Evolutionary conservation across 1,140 invertebrate species (phyloP).

Genomic region (Fopius arisanus): DNA sequence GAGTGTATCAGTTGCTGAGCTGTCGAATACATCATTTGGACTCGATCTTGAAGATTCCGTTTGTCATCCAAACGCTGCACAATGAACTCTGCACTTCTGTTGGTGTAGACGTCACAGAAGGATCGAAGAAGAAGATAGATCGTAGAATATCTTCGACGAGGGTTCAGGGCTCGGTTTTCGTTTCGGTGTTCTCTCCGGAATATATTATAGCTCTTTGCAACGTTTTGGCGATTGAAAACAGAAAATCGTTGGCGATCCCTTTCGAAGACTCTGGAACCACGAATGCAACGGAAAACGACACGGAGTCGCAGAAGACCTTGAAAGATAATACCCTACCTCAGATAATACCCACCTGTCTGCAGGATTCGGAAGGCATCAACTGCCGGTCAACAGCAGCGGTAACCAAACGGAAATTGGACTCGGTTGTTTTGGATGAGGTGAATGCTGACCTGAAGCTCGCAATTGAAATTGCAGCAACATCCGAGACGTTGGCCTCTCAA

Average conservation of each 20-base stretch:
- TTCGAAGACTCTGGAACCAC: conserved; percentile 35
- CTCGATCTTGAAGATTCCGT: conserved; percentile 65
- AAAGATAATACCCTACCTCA: background rate
- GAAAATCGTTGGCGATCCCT: conserved; percentile 73
- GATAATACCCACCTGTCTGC: background rate
- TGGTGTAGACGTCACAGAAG: conserved; percentile 69
- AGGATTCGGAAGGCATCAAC: background rate
- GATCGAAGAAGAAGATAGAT: conserved; percentile 16
- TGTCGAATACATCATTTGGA: conserved; percentile 69
- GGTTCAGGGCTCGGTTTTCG: conserved; percentile 60
- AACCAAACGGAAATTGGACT: background rate
- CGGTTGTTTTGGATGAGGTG: background rate
- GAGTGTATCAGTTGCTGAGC: conserved; percentile 73
- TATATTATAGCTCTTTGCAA: conserved; percentile 82
- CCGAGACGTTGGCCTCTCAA: conserved; percentile 44
- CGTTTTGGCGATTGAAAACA: conserved; percentile 71
- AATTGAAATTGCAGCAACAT: conserved; percentile 13
- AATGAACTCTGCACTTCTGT: conserved; percentile 54
- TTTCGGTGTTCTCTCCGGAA: conserved; percentile 70
- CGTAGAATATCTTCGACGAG: conserved; percentile 41
- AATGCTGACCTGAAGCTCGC: background rate
- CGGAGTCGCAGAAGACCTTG: background rate
- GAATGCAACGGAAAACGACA: background rate
- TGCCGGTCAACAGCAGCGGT: background rate
- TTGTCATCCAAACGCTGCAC: conserved; percentile 67